Base-by-base conservation (phyloP, 1,140 invertebrate genomes). In the Drosophila virilis region DNA sequence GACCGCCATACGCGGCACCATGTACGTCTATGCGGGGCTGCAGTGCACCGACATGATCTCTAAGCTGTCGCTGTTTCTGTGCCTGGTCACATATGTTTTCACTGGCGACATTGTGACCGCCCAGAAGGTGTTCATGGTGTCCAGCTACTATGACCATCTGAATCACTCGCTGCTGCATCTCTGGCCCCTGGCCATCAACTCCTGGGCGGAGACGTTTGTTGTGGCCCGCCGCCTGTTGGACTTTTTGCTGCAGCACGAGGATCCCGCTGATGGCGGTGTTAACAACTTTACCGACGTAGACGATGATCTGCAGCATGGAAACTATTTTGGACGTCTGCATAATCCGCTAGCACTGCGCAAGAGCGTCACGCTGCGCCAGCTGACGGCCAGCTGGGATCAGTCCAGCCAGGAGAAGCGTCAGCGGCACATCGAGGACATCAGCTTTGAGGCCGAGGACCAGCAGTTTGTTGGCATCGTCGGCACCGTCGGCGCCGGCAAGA, bases 401-500 rank as follows among this genome's bases (percentile, higher is more conserved):
- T 52, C 42, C 10, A 71, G 60, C 0, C 71, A 85, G 15, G 86
- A 90, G 45, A 91, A 90, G 33, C 77, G 74, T 0, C 65, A 74
- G 9, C 60, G 93, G 0, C 92, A 92, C 45, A 93, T 95, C 28
- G 85, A 96, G 2, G 93, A 91, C 33, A 83, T 96, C 1, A 91
- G 84, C 2, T 86, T 90, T 12, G 66, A 77, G 42, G 93, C 94
- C 0, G 91, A 89, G 68, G 91, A 93, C 6, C 94, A 94, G 8
- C 93, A 94, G 71, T 92, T 96, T 3, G 80, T 95, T 4, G 95
- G 95, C 1, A 93, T 97, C 1, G 94, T 97, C 46, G 97, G 97
- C 28, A 94, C 95, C 52, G 96, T 98, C 13, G 97, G 97, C n/a
- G 93, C 95, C 6, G 97, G 97, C 10, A 98, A 98, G 93, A 95